Evolutionary conservation across 2,113 vertebrate species (phyloP).

Genomic region (Limnothrissa miodon): DNA sequence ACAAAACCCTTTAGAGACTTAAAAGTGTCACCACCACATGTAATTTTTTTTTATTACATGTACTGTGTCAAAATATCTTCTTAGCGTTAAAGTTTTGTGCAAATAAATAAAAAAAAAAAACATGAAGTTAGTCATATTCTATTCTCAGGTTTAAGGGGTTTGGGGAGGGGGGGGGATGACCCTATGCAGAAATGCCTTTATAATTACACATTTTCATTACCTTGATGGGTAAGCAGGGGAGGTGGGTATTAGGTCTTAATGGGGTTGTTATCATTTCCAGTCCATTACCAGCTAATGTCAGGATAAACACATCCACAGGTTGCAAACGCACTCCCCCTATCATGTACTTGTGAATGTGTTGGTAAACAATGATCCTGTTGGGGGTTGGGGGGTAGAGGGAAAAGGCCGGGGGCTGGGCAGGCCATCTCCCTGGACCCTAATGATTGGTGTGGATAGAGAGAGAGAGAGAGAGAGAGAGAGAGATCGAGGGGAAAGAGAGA

Average conservation of each 20-base stretch:
- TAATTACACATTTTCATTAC: conserved; percentile 85
- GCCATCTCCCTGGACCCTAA: background rate
- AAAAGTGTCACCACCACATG: background rate
- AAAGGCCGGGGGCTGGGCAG: conserved; percentile 57
- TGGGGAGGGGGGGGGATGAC: conserved; percentile 61
- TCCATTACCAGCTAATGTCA: conserved; percentile 86
- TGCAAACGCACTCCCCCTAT: conserved; percentile 83
- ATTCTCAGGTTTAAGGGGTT: conserved; percentile 55
- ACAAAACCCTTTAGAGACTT: background rate
- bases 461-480: background rate
- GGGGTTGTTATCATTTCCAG: conserved; percentile 67
- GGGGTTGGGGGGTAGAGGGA: conserved; percentile 58
- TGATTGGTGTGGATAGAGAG: background rate
- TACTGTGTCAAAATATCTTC: background rate
- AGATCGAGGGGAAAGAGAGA: background rate
- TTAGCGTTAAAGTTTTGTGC: background rate
- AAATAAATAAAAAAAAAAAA: background rate
- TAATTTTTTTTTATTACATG: background rate
- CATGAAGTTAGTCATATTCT: conserved; percentile 27
- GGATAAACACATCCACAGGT: conserved; percentile 86
- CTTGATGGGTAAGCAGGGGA: conserved; percentile 81
- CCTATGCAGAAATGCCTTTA: conserved; percentile 79
- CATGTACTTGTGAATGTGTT: conserved; percentile 84
- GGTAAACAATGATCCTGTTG: conserved; percentile 79
- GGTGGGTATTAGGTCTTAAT: conserved; percentile 68